phyloP scores from a whole-genome alignment of 2,797 vertebrate genomes.

The Ispidina lecontei region DNA sequence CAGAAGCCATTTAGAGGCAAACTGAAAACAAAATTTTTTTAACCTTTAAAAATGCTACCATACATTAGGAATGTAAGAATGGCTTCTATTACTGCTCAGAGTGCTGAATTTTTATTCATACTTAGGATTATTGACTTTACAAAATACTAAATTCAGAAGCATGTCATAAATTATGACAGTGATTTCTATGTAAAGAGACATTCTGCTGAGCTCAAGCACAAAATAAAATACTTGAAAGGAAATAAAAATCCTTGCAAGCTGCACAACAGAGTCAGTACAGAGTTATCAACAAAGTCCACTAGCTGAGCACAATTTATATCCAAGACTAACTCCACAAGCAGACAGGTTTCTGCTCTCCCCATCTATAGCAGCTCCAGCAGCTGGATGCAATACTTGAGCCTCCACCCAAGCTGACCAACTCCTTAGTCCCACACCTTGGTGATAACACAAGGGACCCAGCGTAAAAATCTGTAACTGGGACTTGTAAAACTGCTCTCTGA shows the following conservation, averaged over 20 bases:
- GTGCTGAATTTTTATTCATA: constrained; percentile 55
- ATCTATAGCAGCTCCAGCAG: neutral
- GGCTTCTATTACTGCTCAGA: constrained; percentile 28
- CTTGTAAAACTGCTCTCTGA: neutral
- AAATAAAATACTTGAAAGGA: neutral
- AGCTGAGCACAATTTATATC: neutral
- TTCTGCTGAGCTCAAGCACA: neutral
- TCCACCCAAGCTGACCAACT: no score
- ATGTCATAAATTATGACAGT: constrained; percentile 28
- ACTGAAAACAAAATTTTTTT: neutral
- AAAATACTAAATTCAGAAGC: constrained; percentile 52
- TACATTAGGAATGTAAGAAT: constrained; percentile 29
- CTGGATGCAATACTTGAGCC: neutral
- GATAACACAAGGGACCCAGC: accelerated
- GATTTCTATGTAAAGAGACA: neutral
- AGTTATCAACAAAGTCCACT: neutral
- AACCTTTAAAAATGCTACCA: constrained; percentile 7
- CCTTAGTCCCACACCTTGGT: neutral
- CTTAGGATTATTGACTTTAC: constrained; percentile 49
- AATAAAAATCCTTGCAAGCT: neutral
- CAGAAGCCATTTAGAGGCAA: constrained; percentile 18
- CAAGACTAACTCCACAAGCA: neutral
- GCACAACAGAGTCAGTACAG: neutral
- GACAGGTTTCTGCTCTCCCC: neutral
- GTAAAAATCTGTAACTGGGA: neutral